A percentile compares a stretch with the other conserved stretches of the same genome.
phyloP scores from a whole-genome alignment of 2,797 vertebrate species.

The Lophius americanus region DNA sequence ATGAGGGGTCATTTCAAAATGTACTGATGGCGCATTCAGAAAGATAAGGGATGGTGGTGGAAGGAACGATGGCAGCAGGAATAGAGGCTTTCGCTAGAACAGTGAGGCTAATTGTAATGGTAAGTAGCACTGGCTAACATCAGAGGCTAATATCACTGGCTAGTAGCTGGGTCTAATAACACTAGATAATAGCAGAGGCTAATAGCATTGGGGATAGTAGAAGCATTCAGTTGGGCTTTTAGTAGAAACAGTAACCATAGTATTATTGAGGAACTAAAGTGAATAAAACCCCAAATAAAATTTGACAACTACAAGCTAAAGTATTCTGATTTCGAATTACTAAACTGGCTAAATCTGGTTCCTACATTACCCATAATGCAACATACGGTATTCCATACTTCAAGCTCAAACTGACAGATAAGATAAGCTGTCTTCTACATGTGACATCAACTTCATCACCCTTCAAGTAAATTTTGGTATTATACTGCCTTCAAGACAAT shows the following conservation, averaged over 20 bases:
- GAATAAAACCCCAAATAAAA: not conserved
- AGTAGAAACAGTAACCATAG: not conserved
- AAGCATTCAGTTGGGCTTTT: too few relatives aligned
- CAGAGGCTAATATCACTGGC: too few relatives aligned
- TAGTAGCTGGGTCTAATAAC: too few relatives aligned
- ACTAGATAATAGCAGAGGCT: too few relatives aligned
- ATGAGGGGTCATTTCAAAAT: not conserved
- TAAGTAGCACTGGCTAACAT: not conserved
- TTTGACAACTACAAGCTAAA: not conserved
- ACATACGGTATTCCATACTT: too few relatives aligned
- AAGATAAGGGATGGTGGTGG: not conserved
- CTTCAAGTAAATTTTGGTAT: not conserved
- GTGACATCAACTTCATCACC: not conserved
- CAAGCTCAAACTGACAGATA: not conserved
- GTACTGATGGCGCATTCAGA: not conserved
- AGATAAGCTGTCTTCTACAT: not conserved
- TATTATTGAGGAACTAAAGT: not conserved
- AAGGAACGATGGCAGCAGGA: not conserved
- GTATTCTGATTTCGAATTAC: not conserved
- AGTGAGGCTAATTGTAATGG: not conserved
- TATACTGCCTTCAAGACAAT: too few relatives aligned
- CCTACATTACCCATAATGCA: constrained; percentile 4
- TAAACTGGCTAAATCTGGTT: not conserved
- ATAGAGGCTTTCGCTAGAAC: not conserved
- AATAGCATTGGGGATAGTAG: too few relatives aligned